Base-by-base conservation (phyloP, 2,113 vertebrate species). In the Carassius gibelio region DNA sequence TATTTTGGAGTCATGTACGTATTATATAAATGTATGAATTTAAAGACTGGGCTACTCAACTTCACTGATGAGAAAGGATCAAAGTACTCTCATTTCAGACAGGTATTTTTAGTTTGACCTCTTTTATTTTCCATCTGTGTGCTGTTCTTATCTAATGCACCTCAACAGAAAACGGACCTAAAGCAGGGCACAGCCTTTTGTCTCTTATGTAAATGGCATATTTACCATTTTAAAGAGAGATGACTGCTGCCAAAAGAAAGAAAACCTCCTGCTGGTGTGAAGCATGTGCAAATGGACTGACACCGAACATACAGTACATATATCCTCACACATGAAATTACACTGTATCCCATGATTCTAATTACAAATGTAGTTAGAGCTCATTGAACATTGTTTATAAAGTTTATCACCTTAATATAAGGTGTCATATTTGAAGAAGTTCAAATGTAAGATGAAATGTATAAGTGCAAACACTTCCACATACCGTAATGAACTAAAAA, bases 141-240 rank as follows among this genome's bases (percentile, higher is more conserved):
- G 42, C 9, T 6, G 19, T 23, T 74, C 38, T 74, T 48, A 74
- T 48, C 10, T 48, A 48, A 74, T 14, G 30, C 2, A 36, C 30
- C 8, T 77, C 50, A 52, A 0, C 50, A 77, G 30, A 77, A 71
- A 48, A 74, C 23, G 10, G 21, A 23, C 21, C n/a, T 13, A 59
- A 59, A 15, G 7, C 21, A 71, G 59, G 83, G 38, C 14, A 26
- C 30, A 59, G 26, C 83, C 48, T 79, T 45, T 83, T 45, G 66
- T n/a, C 36, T 84, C 62, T 82, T 7, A 84, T 90, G 84, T 79
- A 86, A 86, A 85, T 84, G 81, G 8, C 4, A 75, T 88, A 82
- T 88, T 88, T 87, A 88, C 72, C 85, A 86, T 89, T 85, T 80
- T 85, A 88, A 88, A 88, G 82, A 80, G 64, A 79, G 81, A 61